These are phyloP conservation scores for Alcis repandata DNA, from an alignment of 2,888 invertebrate genomes.

Conservation along the genomic window DNA sequence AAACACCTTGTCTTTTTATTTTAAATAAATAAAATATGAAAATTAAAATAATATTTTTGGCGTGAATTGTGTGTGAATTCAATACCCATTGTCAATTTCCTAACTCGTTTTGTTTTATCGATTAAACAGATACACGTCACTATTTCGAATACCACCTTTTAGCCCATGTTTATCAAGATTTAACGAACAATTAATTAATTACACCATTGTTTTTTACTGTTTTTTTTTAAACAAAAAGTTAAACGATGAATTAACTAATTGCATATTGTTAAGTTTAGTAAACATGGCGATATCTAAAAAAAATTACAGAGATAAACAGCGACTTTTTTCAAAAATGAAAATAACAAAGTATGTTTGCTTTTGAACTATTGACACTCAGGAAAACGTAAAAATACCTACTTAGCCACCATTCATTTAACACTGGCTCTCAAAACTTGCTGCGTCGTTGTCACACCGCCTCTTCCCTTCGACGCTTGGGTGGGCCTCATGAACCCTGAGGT, in stretches of 20 bases:
- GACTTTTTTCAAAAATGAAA: not conserved
- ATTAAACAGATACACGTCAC: constrained; percentile 12
- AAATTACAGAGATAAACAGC: not conserved
- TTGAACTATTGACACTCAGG: not conserved
- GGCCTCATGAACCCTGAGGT: constrained; percentile 93
- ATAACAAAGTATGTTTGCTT: not conserved
- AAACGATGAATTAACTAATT: not conserved
- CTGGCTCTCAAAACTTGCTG: constrained; percentile 68
- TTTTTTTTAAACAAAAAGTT: not conserved
- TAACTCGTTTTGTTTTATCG: constrained; percentile 10
- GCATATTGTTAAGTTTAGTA: not conserved
- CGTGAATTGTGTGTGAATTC: constrained; percentile 15
- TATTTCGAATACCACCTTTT: constrained; percentile 22
- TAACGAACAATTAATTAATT: not conserved
- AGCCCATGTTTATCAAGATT: not conserved
- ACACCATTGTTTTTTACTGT: not conserved
- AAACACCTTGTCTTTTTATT: constrained; percentile 18
- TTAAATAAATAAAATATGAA: constrained; percentile 24
- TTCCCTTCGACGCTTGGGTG: constrained; percentile 93
- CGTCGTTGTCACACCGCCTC: constrained; percentile 72
- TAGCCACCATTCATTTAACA: constrained; percentile 62
- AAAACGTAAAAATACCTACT: not conserved
- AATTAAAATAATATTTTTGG: constrained; percentile 16
- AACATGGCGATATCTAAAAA: not conserved
- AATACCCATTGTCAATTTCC: not conserved